Evolutionary conservation across 1,140 invertebrate species (phyloP).

Genomic region (Bombus pyrosoma): DNA sequence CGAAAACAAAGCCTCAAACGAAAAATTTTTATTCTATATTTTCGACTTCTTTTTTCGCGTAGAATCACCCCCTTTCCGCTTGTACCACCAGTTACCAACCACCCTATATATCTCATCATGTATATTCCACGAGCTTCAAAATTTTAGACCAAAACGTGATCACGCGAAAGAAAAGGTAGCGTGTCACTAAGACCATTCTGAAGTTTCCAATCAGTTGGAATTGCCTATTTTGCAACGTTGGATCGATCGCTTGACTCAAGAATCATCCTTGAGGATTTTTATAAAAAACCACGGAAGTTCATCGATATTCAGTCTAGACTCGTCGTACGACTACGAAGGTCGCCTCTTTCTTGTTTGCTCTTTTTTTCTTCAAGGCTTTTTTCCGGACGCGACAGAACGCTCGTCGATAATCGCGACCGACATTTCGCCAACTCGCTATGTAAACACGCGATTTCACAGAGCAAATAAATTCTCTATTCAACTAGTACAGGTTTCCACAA

Average conservation of each 20-base stretch:
- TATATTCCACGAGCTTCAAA: no score
- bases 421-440: neutral
- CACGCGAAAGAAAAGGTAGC: neutral
- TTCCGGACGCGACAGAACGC: neutral
- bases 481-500: neutral
- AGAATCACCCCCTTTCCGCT: no score
- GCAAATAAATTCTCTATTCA: neutral
- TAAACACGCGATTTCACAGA: neutral
- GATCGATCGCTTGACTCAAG: neutral
- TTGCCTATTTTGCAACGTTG: neutral
- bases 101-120: no score
- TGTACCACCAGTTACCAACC: no score
- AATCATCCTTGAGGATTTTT: neutral
- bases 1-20: no score
- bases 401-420: neutral
- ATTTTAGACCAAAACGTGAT: neutral
- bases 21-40: no score
- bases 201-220: neutral
- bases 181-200: neutral
- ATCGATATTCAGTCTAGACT: conserved; percentile 15
- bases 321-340: neutral
- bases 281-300: neutral
- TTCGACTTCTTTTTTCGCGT: no score
- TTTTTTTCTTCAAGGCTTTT: neutral
- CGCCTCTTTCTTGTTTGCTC: neutral